Conservation (phyloP, 2,888 invertebrate species). For the Dasysyrphus albostriatus region DNA sequence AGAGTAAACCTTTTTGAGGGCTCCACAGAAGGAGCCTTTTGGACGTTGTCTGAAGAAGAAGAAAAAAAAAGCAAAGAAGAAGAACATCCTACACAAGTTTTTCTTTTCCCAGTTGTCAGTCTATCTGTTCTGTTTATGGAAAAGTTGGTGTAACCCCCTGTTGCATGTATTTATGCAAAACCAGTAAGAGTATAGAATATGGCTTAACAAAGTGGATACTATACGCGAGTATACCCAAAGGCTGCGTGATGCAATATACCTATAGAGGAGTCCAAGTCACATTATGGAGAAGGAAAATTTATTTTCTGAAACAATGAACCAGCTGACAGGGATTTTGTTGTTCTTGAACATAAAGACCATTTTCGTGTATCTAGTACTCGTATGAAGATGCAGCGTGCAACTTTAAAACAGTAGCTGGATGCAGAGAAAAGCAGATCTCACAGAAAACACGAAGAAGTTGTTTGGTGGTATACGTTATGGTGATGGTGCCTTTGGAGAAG, state of each 20-base stretch:
- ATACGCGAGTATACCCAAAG: background rate
- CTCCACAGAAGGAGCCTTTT: background rate
- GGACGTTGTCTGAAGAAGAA: background rate
- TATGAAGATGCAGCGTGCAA: slow-evolving; percentile 1
- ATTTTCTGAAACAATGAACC: slow-evolving; percentile 53
- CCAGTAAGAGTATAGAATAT: slow-evolving; percentile 9
- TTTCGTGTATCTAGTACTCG: background rate
- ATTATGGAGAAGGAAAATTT: slow-evolving; percentile 26
- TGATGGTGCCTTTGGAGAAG: background rate
- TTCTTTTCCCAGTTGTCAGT: slow-evolving; percentile 50
- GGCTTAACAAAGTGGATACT: slow-evolving; percentile 16
- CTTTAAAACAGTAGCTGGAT: slow-evolving; percentile 20
- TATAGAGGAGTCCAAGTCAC: background rate
- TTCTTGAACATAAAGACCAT: slow-evolving; percentile 25
- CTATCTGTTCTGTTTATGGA: slow-evolving; percentile 66
- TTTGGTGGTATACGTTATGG: background rate
- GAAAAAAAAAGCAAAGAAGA: background rate
- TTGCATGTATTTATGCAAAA: slow-evolving; percentile 54
- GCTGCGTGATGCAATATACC: slow-evolving; percentile 17
- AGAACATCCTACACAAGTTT: slow-evolving; percentile 46
- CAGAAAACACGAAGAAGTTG: background rate
- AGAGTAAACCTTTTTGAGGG: slow-evolving; percentile 14
- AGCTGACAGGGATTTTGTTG: slow-evolving; percentile 53
- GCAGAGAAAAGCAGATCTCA: background rate
- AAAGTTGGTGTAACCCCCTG: slow-evolving; percentile 19